These are phyloP conservation scores for Nibea albiflora DNA, from an alignment of 2,113 vertebrate species.

Conservation along the genomic window DNA sequence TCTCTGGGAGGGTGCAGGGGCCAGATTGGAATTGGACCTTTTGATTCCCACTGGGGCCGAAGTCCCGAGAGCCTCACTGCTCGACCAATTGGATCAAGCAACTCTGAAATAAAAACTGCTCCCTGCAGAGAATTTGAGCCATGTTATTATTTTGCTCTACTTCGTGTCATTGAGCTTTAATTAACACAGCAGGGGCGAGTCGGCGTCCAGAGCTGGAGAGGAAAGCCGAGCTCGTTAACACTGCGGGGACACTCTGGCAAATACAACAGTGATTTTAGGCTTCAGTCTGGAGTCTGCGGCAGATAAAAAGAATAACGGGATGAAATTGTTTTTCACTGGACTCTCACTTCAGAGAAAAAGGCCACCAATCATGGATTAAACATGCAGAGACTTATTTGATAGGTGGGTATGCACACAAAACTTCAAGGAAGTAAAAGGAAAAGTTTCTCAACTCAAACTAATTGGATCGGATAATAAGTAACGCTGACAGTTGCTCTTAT, in stretches of 20 bases:
- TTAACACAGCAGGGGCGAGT: slow-evolving; percentile 28
- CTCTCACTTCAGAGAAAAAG: neutral
- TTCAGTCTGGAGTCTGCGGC: neutral
- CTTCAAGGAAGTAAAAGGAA: neutral
- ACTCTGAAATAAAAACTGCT: neutral
- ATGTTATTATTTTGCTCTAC: slow-evolving; percentile 23
- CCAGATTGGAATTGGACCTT: no score
- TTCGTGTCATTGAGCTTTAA: slow-evolving; percentile 44
- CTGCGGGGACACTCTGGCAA: neutral
- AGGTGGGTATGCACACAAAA: neutral
- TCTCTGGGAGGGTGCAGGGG: no score
- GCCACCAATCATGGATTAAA: no score
- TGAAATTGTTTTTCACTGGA: neutral
- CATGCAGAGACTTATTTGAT: neutral
- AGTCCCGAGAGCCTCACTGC: neutral
- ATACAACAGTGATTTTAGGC: neutral
- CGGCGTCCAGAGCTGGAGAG: neutral
- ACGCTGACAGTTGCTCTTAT: neutral
- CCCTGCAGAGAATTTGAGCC: neutral
- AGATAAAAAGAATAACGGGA: neutral
- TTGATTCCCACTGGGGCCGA: neutral
- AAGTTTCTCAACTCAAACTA: neutral
- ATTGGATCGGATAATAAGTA: neutral
- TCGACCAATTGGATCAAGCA: neutral
- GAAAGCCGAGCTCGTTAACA: slow-evolving; percentile 7